Evolutionary conservation across 92 coral and sea anemone species (phyloP), one percentile per base, ranked within the genome.

Genomic region (Paragorgia papillata): DNA sequence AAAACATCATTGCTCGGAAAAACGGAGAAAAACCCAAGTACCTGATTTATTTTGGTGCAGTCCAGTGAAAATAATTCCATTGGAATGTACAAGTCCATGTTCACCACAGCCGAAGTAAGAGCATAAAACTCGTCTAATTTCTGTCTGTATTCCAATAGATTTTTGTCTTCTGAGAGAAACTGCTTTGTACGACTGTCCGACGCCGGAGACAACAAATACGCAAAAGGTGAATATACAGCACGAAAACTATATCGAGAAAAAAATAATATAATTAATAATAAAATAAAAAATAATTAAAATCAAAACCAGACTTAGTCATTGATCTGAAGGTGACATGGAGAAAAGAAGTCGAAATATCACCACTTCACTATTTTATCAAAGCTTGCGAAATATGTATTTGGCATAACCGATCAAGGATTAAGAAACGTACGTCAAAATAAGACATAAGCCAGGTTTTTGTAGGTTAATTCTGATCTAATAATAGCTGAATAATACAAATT

Each of bases 51-150:
- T 55, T 43, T 74, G 56, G 88, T 84, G 73, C 97, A 93, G 69
- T 88, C 93, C 70, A 93, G 76, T 34, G 87, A 85, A 82, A 93
- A 93, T 51, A 93, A 80, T 58, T 88, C 96, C 97, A 90, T 93
- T 3, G 97, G 96, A 55, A 90, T 90, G 21, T 82, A 80, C 66
- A 90, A 69, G 54, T 90, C 96, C 97, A 93, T 93, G 9, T 86
- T 88, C 31, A 90, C 85, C 0, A 91, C 94, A 49, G 87, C 79
- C 7, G 86, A 84, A 19, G 86, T 49, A 25, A 90, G 83, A 18
- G 86, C 85, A 59, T 93, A 93, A 34, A 88, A 78, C 43, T 93
- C 86, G 80, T 90, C 91, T 35, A 93, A 40, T 81, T 93, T 91
- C 43, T 79, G 71, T 53, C 88, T 90, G 62, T 93, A 93, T 81